phyloP scores from a whole-genome alignment of 1,140 invertebrate species.

The Scaptomyza graminum region DNA sequence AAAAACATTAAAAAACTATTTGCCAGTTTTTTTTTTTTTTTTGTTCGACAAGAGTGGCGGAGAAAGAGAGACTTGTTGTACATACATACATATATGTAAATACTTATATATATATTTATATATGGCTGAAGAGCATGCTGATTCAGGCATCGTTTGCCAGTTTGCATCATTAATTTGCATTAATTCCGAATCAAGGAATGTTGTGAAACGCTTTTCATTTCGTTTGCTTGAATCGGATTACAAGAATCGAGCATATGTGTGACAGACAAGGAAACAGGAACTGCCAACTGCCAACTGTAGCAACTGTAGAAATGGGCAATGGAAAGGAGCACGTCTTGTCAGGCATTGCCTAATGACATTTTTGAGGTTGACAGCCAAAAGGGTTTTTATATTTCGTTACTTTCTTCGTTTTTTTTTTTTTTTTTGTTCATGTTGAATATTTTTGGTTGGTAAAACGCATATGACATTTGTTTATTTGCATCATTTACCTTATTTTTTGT shows the following conservation, averaged over 20 bases:
- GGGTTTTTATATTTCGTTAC: conserved; percentile 15
- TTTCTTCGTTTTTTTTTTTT: conserved; percentile 13
- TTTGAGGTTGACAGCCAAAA: conserved; percentile 74
- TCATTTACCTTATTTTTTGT: conserved; percentile 78
- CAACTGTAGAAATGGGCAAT: conserved; percentile 18
- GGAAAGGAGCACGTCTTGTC: conserved; percentile 60
- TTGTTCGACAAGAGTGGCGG: not conserved
- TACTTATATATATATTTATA: too few relatives aligned
- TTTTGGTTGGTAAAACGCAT: conserved; percentile 55
- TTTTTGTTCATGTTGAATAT: not conserved
- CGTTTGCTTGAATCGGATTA: conserved; percentile 71
- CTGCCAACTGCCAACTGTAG: not conserved
- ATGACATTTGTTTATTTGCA: conserved; percentile 83
- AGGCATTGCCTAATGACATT: conserved; percentile 76
- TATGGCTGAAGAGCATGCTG: too few relatives aligned
- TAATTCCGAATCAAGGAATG: conserved; percentile 82
- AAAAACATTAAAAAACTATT: conserved; percentile 75
- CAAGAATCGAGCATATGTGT: conserved; percentile 77
- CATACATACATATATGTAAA: too few relatives aligned
- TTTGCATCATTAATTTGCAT: conserved; percentile 81
- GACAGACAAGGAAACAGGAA: conserved; percentile 28
- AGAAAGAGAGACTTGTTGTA: conserved; percentile 1
- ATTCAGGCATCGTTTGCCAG: conserved; percentile 19
- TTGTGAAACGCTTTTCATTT: conserved; percentile 53
- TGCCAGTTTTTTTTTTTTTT: conserved; percentile 33